A percentile compares a stretch with the other conserved stretches of the same genome.
phyloP scores from a whole-genome alignment of 2,797 vertebrate genomes.

The Brotogeris chrysoptera region DNA sequence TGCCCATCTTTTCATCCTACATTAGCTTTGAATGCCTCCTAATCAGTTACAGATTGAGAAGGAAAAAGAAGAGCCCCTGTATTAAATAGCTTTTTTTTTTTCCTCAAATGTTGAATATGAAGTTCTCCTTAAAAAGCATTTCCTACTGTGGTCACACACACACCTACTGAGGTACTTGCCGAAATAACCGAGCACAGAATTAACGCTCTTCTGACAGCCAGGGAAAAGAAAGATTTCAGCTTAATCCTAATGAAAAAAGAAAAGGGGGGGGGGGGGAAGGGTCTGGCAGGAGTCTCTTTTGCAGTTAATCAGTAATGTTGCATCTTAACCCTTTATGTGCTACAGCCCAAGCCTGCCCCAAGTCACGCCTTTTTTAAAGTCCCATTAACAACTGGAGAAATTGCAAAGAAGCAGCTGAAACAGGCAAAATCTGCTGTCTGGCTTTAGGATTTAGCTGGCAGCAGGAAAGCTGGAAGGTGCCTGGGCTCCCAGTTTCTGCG shows the following conservation, averaged over 20 bases:
- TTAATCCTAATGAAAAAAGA: not conserved
- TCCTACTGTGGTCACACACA: not conserved
- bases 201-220: not conserved
- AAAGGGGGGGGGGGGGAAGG: not conserved
- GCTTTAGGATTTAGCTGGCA: not conserved
- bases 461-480: not conserved
- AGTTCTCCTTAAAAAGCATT: conserved; percentile 14
- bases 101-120: conserved; percentile 27
- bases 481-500: not conserved
- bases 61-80: not conserved
- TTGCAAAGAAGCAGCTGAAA: not conserved
- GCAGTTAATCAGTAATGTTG: not conserved
- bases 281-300: not conserved
- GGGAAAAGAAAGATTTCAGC: not conserved
- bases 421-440: not conserved
- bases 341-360: not conserved
- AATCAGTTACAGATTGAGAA: conserved; percentile 61
- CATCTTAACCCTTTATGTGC: not conserved
- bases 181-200: not conserved
- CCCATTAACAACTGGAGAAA: not conserved
- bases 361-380: not conserved
- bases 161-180: not conserved
- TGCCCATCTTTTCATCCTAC: conserved; percentile 33
- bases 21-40: conserved; percentile 40
- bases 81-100: conserved; percentile 50